phyloP scores from a whole-genome alignment of 2,888 invertebrate species.

The Neoaliturus tenellus region DNA sequence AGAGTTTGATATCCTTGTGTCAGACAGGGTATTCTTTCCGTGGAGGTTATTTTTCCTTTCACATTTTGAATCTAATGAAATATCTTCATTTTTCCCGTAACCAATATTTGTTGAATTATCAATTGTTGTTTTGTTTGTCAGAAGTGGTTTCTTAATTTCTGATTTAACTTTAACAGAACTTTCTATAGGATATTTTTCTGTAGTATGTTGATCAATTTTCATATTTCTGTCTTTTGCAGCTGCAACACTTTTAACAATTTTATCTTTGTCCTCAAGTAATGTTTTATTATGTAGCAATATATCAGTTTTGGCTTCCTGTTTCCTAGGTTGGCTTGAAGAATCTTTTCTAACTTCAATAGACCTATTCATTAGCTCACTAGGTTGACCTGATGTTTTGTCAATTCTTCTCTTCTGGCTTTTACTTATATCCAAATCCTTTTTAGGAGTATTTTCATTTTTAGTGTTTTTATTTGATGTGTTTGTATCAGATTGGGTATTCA shows the following conservation, averaged over 20 bases:
- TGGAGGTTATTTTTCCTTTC: too few relatives aligned
- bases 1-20: too few relatives aligned
- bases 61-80: too few relatives aligned
- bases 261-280: not conserved
- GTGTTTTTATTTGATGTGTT: not conserved
- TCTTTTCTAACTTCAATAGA: not conserved
- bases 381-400: not conserved
- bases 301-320: not conserved
- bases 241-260: not conserved
- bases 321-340: too few relatives aligned
- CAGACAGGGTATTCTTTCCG: too few relatives aligned
- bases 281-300: not conserved
- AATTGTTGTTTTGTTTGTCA: not conserved
- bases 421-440: not conserved
- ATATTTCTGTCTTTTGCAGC: not conserved
- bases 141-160: not conserved
- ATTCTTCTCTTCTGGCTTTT: not conserved
- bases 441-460: not conserved
- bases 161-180: not conserved
- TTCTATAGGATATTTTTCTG: not conserved
- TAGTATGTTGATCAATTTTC: not conserved
- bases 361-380: not conserved
- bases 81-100: too few relatives aligned
- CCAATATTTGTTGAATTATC: too few relatives aligned
- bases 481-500: not conserved